These are phyloP conservation scores for Andrena fulva DNA, from an alignment of 2,888 invertebrate species.

Conservation along the genomic window DNA sequence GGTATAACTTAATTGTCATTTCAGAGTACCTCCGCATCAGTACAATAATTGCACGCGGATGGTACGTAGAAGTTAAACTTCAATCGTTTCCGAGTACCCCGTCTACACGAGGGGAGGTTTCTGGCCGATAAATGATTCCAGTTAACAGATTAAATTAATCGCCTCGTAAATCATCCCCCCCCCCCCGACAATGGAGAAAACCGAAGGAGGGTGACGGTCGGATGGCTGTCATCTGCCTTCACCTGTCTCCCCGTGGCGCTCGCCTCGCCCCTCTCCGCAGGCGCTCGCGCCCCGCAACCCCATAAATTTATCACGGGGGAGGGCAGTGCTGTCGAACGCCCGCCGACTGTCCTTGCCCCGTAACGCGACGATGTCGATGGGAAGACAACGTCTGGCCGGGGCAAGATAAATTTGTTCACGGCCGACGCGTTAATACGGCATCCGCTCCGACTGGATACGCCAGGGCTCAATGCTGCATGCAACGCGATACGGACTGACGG, in stretches of 20 bases:
- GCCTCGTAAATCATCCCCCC: background rate
- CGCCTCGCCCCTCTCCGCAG: conserved; percentile 6
- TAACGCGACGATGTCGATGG: conserved; percentile 57
- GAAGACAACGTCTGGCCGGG: conserved; percentile 68
- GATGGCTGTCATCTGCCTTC: background rate
- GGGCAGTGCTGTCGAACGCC: conserved; percentile 19
- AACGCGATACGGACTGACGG: conserved; percentile 46
- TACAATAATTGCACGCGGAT: no score
- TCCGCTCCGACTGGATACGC: conserved; percentile 50
- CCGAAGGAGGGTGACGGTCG: background rate
- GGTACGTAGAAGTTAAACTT: no score
- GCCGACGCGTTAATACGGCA: conserved; percentile 57
- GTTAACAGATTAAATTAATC: background rate
- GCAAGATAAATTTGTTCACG: conserved; percentile 71
- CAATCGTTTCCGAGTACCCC: no score
- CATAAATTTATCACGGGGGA: conserved; percentile 47
- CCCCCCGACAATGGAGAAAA: background rate
- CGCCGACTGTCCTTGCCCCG: conserved; percentile 29
- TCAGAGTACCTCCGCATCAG: no score
- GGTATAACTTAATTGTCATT: no score
- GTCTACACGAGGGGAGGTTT: background rate
- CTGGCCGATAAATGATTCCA: background rate
- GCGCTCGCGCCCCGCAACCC: conserved; percentile 13
- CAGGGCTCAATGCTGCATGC: conserved; percentile 55
- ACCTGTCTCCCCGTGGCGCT: background rate